Evolutionary conservation across 2,888 invertebrate species (phyloP).

Genomic region (Strigamia crassipes): DNA sequence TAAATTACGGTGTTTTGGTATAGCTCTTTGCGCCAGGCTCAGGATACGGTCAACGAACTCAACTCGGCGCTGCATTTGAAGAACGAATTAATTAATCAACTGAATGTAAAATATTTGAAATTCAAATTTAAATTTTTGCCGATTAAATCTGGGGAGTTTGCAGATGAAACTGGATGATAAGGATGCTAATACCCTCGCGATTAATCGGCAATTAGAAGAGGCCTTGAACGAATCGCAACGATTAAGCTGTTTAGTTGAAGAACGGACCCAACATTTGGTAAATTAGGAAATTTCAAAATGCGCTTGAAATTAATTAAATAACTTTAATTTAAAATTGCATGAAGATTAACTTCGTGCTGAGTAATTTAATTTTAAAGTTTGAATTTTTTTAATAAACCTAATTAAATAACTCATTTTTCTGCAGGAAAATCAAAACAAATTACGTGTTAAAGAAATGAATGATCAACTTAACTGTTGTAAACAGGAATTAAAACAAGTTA

Average conservation of each 20-base stretch:
- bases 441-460: slow-evolving; percentile 19
- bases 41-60: slow-evolving; percentile 34
- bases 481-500: slow-evolving; percentile 31
- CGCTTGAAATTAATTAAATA: background rate
- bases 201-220: slow-evolving; percentile 32
- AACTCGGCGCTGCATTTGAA: slow-evolving; percentile 27
- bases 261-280: slow-evolving; percentile 42
- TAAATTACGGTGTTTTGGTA: background rate
- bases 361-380: background rate
- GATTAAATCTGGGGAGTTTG: background rate
- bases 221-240: slow-evolving; percentile 44
- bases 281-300: background rate
- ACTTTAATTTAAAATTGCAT: slow-evolving; percentile 22
- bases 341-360: background rate
- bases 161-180: slow-evolving; percentile 44
- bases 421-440: slow-evolving; percentile 28
- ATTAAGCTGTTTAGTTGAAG: slow-evolving; percentile 37
- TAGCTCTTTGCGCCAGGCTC: slow-evolving; percentile 24
- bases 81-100: slow-evolving; percentile 24
- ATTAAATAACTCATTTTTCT: background rate
- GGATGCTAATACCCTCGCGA: background rate
- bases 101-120: slow-evolving; percentile 23
- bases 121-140: background rate
- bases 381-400: background rate
- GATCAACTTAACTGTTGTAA: slow-evolving; percentile 7